Base-by-base conservation (phyloP, 2,113 vertebrate genomes). In the Limnothrissa miodon region DNA sequence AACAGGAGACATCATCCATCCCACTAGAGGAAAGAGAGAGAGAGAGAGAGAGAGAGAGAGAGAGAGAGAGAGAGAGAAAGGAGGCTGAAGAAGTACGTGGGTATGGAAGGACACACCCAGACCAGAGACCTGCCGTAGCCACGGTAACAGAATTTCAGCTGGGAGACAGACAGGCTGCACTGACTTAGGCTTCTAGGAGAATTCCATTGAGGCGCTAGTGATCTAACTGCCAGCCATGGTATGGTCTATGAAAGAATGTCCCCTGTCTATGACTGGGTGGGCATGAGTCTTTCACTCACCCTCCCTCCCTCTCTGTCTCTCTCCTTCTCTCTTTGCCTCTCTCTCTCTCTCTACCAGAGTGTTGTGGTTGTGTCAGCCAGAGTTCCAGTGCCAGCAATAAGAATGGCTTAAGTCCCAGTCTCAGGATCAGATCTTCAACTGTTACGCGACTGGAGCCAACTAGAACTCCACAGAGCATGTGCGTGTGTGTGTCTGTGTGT, bases 391-490 rank as follows among this genome's bases (percentile, higher is more conserved):
- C 84, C 82, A 62, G 59, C 80, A 44, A 78, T 74, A 83, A 87
- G 87, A 79, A 82, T 89, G 87, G 88, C 86, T 84, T 85, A 80
- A n/a, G 79, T 83, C 81, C 87, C 84, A 86, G 81, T 80, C 83
- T 88, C 80, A 53, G 85, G 84, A 83, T 82, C 89, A 81, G 81
- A 83, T 83, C 84, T 85, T 86, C 80, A 79, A 74, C 53, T 62
- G 81, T 80, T 46, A 80, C 39, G 70, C 7, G 19, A 79, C 39
- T 45, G 70, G 84, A 89, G 85, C 84, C 84, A 86, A 84, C 84
- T 85, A 86, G 82, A 89, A 86, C 82, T 88, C 84, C 74, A 74
- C 80, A 51, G 53, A 74, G 48, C 15, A 11, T 53, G 48, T 53
- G 48, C 15, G 48, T 53, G 48, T 53, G 48, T 53, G 48, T 53